Evolutionary conservation across 2,797 vertebrate species (phyloP).

Genomic region (Lacerta bilineata): DNA sequence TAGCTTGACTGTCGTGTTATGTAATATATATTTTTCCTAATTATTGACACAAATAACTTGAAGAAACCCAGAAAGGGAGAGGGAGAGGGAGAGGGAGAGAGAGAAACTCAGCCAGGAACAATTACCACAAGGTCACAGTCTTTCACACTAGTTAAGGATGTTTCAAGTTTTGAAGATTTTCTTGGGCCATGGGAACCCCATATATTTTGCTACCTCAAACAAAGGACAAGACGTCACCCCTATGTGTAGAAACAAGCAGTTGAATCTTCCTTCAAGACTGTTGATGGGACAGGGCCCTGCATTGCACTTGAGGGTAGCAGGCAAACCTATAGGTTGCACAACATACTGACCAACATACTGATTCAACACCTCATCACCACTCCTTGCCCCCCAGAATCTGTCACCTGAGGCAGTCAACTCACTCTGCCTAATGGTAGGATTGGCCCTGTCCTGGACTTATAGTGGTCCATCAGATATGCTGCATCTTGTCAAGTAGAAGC

Average conservation of each 20-base stretch:
- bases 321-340: no score
- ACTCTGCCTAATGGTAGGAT: no score
- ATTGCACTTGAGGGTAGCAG: no score
- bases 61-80: constrained; percentile 41
- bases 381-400: no score
- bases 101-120: constrained; percentile 46
- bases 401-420: no score
- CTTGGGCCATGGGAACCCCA: neutral
- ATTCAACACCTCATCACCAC: no score
- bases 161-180: constrained; percentile 31
- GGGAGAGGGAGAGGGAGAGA: neutral
- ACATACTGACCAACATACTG: no score
- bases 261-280: no score
- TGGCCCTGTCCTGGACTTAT: neutral
- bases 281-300: no score
- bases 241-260: no score
- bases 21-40: constrained; percentile 63
- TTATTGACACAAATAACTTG: constrained; percentile 29
- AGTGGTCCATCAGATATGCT: neutral
- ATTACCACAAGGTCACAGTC: constrained; percentile 27
- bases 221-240: neutral
- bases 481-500: no score
- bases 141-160: constrained; percentile 33
- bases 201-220: neutral
- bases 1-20: constrained; percentile 67